Evolutionary conservation across 2,113 vertebrate species (phyloP), one percentile per base, ranked within the genome.

Genomic region (Apeltes quadracus): DNA sequence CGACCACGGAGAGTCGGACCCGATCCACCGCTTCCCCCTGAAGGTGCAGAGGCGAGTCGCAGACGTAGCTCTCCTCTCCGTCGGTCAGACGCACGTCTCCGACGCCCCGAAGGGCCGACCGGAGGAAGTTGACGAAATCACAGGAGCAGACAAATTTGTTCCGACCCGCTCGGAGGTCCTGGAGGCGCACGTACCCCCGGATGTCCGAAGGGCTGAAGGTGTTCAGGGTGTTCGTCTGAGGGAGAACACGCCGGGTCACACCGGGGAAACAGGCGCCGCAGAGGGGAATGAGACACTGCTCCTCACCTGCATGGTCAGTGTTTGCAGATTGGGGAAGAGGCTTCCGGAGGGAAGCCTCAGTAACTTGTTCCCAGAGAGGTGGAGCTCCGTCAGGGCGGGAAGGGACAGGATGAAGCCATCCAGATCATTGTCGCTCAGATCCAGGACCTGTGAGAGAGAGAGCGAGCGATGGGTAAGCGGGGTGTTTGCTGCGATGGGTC

Each of bases 141-240:
- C 97, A 98, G 58, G 95, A 94, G 81, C 96, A 98, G 32, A 95
- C 81, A 20, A 95, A 98, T 69, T 90, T 94, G 90, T 97, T 97
- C 43, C 85, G 53, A 0, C 95, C 87, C 0, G 92, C 96, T 67
- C 95, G 93, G 84, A 98, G 83, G 20, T 23, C 78, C 78, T 85
- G 58, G 22, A 97, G 78, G 0, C 84, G 83, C 14, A 4, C 25
- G 72, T 94, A 96, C 0, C 85, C 71, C 18, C 62, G 84, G 1
- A 98, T 85, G 55, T 94, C 90, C 5, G 87, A 85, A 34, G 39
- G 74, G 7, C 83, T 82, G 50, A 98, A 94, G 43, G 88, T 29
- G 72, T 41, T 93, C 56, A 98, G 46, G 14, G 87, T 91, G 76
- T 98, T 98, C 13, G 81, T 85, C 69, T 92, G 89, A 55, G 48